Evolutionary conservation across 1,140 invertebrate species (phyloP), one percentile per base, ranked within the genome.

Genomic region (Dufourea novaeangliae): DNA sequence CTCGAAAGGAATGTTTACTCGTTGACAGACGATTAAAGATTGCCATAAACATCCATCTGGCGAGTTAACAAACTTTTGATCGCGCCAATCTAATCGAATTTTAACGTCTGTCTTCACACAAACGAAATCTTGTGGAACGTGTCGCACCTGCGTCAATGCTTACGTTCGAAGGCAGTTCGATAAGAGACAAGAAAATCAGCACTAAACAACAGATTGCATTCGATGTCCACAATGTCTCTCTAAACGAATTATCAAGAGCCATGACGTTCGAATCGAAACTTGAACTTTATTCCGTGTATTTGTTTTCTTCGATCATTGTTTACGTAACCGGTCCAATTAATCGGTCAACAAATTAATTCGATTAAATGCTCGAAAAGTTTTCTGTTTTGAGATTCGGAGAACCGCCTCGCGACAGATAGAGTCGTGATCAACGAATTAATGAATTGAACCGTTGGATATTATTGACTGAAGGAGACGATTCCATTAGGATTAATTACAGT

Each of bases 71-170:
- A 44, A 34, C 5, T 54, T n/a, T n/a, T 1, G 14, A 25, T 56
- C 22, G 2, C 5, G 10, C 12, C 46, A 57, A 75, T 67, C 72
- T 67, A 67, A 75, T 75, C 52, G 1, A n/a, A 2, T 57, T 29
- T 2, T 5, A 25, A 7, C 41, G 27, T 75, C 14, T 29, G 37
- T n/a, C n/a, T n/a, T n/a, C n/a, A n/a, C 3, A 17, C 6, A 1
- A n/a, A 7, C 20, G 20, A 20, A 39, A 25, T 56, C 34, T 8
- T 10, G 7, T 0, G 2, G 3, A 11, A 32, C 37, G 22, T 10
- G 6, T 14, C 12, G 29, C 29, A 29, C 14, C 22, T 29, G 2
- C 11, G 27, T 68, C 39, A 27, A 14, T 37, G 10, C 7, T 14
- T 39, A 6, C 10, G 37, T 10, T 56, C 6, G 50, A 72, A 37